These are phyloP conservation scores for Saiga tatarica DNA, from an alignment of 2,113 vertebrate genomes.

Conservation along the genomic window DNA sequence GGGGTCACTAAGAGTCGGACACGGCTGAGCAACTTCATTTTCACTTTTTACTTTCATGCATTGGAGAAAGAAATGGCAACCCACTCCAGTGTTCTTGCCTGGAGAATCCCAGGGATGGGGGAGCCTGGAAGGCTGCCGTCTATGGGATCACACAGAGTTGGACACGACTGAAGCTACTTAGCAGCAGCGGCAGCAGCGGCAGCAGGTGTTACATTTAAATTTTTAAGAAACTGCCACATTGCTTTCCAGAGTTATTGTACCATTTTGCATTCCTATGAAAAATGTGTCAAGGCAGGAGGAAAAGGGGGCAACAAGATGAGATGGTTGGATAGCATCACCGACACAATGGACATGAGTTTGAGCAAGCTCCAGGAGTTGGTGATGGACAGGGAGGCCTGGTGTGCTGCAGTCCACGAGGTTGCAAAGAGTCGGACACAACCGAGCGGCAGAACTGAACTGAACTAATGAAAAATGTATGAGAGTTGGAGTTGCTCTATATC, in stretches of 20 bases:
- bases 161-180: background rate
- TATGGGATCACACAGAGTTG: rapidly evolving
- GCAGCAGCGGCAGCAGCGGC: too few species aligned
- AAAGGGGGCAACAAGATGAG: background rate
- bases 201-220: background rate
- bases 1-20: too few species aligned
- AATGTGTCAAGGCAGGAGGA: background rate
- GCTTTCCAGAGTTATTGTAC: background rate
- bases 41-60: too few species aligned
- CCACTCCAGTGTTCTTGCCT: too few species aligned
- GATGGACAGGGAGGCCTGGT: background rate
- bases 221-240: background rate
- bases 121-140: rapidly evolving
- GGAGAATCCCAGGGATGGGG: too few species aligned
- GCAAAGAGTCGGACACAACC: background rate
- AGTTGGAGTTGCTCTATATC: background rate
- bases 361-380: background rate
- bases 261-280: background rate
- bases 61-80: too few species aligned
- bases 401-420: background rate
- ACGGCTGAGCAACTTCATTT: too few species aligned
- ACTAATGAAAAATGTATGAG: background rate
- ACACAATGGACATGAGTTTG: background rate
- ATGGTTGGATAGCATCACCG: background rate
- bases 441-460: background rate